These are phyloP conservation scores for Nowickia ferox DNA, from an alignment of 2,888 invertebrate genomes.

Conservation along the genomic window DNA sequence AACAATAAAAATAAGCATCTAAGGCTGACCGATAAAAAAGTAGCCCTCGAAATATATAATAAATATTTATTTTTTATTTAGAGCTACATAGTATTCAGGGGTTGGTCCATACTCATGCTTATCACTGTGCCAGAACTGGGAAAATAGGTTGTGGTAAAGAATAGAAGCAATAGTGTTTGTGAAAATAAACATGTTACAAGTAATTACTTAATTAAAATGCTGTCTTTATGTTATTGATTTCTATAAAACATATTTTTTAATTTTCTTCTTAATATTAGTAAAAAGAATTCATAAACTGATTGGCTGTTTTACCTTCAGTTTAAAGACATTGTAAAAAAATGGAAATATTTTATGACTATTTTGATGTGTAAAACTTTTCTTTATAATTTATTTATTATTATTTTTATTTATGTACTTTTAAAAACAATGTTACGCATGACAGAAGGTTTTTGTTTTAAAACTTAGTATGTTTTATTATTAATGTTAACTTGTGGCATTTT, in stretches of 20 bases:
- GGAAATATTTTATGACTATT: slow-evolving; percentile 29
- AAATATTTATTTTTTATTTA: too few species aligned
- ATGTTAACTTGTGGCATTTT: slow-evolving; percentile 36
- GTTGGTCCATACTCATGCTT: too few species aligned
- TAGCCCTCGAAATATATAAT: too few species aligned
- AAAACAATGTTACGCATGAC: slow-evolving; percentile 66
- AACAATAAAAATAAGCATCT: too few species aligned
- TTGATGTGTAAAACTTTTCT: slow-evolving; percentile 32
- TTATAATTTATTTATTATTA: slow-evolving; percentile 13
- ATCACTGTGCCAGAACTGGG: too few species aligned
- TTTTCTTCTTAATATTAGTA: not conserved
- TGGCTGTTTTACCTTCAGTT: slow-evolving; percentile 43
- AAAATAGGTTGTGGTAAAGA: too few species aligned
- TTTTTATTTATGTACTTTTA: slow-evolving; percentile 17
- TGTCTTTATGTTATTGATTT: not conserved
- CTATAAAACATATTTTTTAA: not conserved
- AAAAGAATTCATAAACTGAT: slow-evolving; percentile 19
- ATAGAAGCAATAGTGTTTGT: too few species aligned
- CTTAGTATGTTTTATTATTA: slow-evolving; percentile 20
- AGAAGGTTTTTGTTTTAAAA: slow-evolving; percentile 66
- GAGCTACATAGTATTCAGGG: too few species aligned
- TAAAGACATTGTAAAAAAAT: slow-evolving; percentile 47
- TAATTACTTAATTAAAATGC: too few species aligned
- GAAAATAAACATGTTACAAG: too few species aligned
- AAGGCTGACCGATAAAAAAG: too few species aligned